phyloP scores from a whole-genome alignment of 2,888 invertebrate genomes.

The Xestia rhomboidea region DNA sequence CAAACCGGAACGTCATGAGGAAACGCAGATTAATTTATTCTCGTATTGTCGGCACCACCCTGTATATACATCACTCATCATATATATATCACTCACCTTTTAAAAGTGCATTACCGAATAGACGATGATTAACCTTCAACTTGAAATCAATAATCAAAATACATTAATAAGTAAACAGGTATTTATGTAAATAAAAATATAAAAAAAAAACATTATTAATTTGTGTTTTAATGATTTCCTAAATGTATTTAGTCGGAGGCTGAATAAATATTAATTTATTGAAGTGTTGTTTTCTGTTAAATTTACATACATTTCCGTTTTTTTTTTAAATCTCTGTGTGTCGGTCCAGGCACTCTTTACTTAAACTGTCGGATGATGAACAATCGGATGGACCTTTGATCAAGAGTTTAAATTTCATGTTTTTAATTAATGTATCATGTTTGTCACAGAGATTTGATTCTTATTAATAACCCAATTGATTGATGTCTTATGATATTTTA shows the following conservation, averaged over 20 bases:
- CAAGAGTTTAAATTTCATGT: no score
- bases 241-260: slow-evolving; percentile 10
- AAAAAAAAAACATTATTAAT: not conserved
- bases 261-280: slow-evolving; percentile 12
- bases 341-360: not conserved
- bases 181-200: slow-evolving; percentile 11
- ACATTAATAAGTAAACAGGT: not conserved
- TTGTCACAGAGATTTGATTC: no score
- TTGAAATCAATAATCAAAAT: slow-evolving; percentile 6
- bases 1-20: no score
- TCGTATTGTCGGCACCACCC: no score
- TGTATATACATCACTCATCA: not conserved
- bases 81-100: not conserved
- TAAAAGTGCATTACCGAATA: not conserved
- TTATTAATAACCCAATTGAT: no score
- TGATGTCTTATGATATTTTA: no score
- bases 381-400: no score
- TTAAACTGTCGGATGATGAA: no score
- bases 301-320: not conserved
- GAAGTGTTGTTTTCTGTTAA: not conserved
- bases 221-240: slow-evolving; percentile 27
- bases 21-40: no score
- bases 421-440: no score
- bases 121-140: slow-evolving; percentile 11
- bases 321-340: not conserved